Evolutionary conservation across 2,113 vertebrate genomes (phyloP), one percentile per base, ranked within the genome.

Genomic region (Gasterosteus aculeatus): DNA sequence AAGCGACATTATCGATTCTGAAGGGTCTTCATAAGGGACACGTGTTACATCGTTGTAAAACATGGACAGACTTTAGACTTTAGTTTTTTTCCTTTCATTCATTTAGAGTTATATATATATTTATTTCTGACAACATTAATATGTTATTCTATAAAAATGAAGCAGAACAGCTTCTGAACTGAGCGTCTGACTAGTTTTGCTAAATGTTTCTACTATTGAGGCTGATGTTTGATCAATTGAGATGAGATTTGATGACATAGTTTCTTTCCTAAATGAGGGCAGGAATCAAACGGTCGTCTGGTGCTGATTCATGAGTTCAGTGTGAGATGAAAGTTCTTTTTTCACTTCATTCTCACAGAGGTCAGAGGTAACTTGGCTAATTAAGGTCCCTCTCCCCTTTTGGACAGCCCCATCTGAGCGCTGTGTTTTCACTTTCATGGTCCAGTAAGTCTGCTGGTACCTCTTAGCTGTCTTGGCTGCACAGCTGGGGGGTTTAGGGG

Each of bases 331-430:
- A 95, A 93, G 92, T 93, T 26, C 9, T 33, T 60, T 94, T 75
- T 94, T 84, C 94, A 95, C 95, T 96, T 94, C 93, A 93, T 96
- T 96, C 94, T 95, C 87, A 93, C 41, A 92, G 93, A 94, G 97
- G 95, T 95, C 95, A 96, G 93, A 95, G 95, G 95, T 95, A 93
- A 94, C 84, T 86, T 86, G 93, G 93, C 95, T 97, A 96, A 97
- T 97, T 95, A 96, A 96, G 89, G 90, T 87, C 93, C 87, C 90
- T 91, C 89, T 67, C 92, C 93, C 88, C 83, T 92, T 93, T 94
- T 93, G 92, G 94, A 92, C 92, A 92, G 91, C 94, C 94, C 94
- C 91, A 92, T 94, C 94, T 93, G 95, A 95, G 95, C 95, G 96
- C 95, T 95, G 92, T 93, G 88, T 95, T 95, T 93, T 93, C 93